Evolutionary conservation across 2,888 invertebrate species (phyloP).

Genomic region (Agonum fuliginosum): DNA sequence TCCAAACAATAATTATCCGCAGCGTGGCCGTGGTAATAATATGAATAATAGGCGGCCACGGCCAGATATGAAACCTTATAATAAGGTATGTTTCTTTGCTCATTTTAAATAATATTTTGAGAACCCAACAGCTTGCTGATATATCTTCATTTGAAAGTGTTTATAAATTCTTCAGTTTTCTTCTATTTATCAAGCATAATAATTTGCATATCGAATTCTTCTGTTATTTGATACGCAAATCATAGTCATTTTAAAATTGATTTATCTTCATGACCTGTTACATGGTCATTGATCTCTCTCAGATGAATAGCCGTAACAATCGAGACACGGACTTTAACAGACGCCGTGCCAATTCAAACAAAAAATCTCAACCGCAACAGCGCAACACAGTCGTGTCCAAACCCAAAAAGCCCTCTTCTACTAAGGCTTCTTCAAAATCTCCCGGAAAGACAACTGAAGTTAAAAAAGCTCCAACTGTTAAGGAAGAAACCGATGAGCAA

Average conservation of each 20-base stretch:
- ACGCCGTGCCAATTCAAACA: conserved; percentile 53
- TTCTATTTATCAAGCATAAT: conserved; percentile 38
- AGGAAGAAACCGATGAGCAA: conserved; percentile 19
- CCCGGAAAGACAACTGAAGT: conserved; percentile 44
- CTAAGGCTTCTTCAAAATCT: conserved; percentile 53
- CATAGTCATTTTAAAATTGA: conserved; percentile 26
- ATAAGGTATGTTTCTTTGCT: conserved; percentile 56
- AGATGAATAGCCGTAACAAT: conserved; percentile 56
- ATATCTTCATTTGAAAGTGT: conserved; percentile 34
- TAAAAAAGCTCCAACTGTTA: conserved; percentile 19
- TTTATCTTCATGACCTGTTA: conserved; percentile 40
- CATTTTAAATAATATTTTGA: conserved; percentile 35
- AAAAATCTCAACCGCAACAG: conserved; percentile 44
- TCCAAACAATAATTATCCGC: conserved; percentile 45
- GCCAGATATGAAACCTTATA: conserved; percentile 54
- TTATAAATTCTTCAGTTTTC: conserved; percentile 26
- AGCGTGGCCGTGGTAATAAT: conserved; percentile 44
- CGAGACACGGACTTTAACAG: conserved; percentile 54
- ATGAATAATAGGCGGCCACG: conserved; percentile 50
- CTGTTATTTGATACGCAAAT: conserved; percentile 33
- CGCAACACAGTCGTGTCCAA: conserved; percentile 49
- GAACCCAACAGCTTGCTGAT: conserved; percentile 23
- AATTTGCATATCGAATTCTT: conserved; percentile 46
- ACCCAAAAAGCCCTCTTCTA: conserved; percentile 34
- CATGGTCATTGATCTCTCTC: conserved; percentile 46